A percentile compares a stretch with the other conserved stretches of the same genome.
phyloP scores from a whole-genome alignment of 1,140 invertebrate species.

The Pseudomyrmex flavicornis region DNA sequence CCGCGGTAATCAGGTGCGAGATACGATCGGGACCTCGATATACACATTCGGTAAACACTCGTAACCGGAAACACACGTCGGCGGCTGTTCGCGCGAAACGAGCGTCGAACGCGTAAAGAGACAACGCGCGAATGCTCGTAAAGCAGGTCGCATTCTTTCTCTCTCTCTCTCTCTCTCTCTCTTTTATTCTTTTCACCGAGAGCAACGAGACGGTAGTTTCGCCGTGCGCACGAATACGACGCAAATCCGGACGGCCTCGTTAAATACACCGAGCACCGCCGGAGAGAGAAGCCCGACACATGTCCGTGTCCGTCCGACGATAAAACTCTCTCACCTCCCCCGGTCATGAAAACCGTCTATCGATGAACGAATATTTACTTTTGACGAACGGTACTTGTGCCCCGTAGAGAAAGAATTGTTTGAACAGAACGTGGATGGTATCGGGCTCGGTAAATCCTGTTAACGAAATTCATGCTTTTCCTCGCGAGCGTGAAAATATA shows the following conservation, averaged over 20 bases:
- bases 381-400: constrained; percentile 56
- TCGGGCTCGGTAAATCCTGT: constrained; percentile 56
- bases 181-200: not conserved
- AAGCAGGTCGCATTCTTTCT: not conserved
- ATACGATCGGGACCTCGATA: constrained; percentile 37
- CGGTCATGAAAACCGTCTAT: constrained; percentile 56
- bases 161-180: not conserved
- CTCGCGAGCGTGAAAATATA: constrained; percentile 55
- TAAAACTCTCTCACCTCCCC: constrained; percentile 27
- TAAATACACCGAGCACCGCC: constrained; percentile 47
- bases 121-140: constrained; percentile 54
- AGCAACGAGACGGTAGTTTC: constrained; percentile 13
- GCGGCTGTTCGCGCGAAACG: constrained; percentile 24
- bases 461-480: constrained; percentile 60
- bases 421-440: constrained; percentile 54
- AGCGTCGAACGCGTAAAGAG: constrained; percentile 40
- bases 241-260: constrained; percentile 52
- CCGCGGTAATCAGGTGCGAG: constrained; percentile 36
- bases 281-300: constrained; percentile 13
- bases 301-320: constrained; percentile 30
- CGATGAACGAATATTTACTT: constrained; percentile 61
- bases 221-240: constrained; percentile 1
- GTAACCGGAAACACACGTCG: constrained; percentile 42
- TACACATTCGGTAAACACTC: not conserved
- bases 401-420: constrained; percentile 55